Evolutionary conservation across 2,797 vertebrate genomes (phyloP), one percentile per base, ranked within the genome.

Genomic region (Momotus momota): DNA sequence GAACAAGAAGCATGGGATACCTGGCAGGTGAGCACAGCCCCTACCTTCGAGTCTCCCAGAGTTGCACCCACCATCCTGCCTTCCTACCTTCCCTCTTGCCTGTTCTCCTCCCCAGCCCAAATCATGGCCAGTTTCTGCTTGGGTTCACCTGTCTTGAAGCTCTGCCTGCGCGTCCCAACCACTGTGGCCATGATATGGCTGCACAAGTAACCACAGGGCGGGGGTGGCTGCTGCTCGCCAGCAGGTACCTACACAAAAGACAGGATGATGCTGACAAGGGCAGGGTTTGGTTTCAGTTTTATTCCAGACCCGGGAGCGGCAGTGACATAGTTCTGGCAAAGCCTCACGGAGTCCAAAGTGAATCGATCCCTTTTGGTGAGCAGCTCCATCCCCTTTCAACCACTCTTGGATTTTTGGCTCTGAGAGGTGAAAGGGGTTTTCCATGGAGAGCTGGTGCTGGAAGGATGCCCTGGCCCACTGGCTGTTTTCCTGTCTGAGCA

Each of bases 231-330:
- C 43, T 23, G 25, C 25, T 12, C 13, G 49, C 7, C 46, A 48
- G 49, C 6, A 3, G 57, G 69, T 64, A 55, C 65, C 25, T 22
- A 15, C 54, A 20, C 9, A n/a, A 54, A 14, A 78, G 45, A 89
- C 0, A 1, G 73, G 62, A 57, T 1, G 18, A 72, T 1, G 1
- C 41, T 1, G 4, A 25, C 46, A 69, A 66, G 33, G 0, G 0
- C 31, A 17, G 0, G 2, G 57, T 74, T 94, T 66, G 57, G 48
- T 74, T 71, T 15, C 69, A 80, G n/a, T 81, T 96, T 95, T 96
- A 96, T 96, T 95, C 2, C 1, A 8, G 54, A 48, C 54, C 58
- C 7, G 18, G 86, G 65, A 91, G 51, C 5, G 57, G 81, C 71
- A 82, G 81, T 77, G 84, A 87, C 0, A 0, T 55, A 48, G 38